Evolutionary conservation across 2,888 invertebrate genomes (phyloP), one percentile per base, ranked within the genome.

Genomic region (Choreutis nemorana): DNA sequence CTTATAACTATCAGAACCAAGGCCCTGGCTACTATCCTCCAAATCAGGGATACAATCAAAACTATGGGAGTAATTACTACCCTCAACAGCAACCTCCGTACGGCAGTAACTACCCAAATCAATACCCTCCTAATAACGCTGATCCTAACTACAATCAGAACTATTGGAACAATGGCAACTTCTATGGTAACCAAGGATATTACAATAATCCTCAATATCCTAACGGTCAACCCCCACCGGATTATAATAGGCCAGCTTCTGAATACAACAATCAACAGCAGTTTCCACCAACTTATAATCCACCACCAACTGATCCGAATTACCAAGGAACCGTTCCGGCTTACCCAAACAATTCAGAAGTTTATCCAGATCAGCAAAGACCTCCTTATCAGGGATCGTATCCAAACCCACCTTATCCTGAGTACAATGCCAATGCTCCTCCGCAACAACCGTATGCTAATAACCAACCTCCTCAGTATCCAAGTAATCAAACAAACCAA

Each of bases 1-100:
- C 73, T 0, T 73, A 72, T 32, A 66, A 70, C 30, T 78, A 73
- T 31, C 77, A 68, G 34, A 68, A 70, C 36, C 47, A 55, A 3
- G 48, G 49, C 2, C 49, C 61, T 3, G 71, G 70, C 1, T 75
- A 64, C 30, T 75, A 80, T 45, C 81, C 82, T 9, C 81, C 81
- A 16, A 82, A 81, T 40, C 78, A 68, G 47, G 55, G 53, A 2
- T 79, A 66, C 37, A 71, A 68, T 32, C 68, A 71, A 39, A 75
- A 75, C 38, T 75, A 65, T 33, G 68, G 67, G 13, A 54, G 41
- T 29, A 70, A 67, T 36, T 78, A 73, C 42, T 79, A 78, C 33
- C 68, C 61, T 14, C 26, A 26, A 28, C 75, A 72, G 34, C 66
- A 58, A 39, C 55, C 61, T 3, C 62, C 64, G 0, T 71, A 63